Conservation (phyloP, 2,797 vertebrate genomes). For the Tympanoctomys barrerae region DNA sequence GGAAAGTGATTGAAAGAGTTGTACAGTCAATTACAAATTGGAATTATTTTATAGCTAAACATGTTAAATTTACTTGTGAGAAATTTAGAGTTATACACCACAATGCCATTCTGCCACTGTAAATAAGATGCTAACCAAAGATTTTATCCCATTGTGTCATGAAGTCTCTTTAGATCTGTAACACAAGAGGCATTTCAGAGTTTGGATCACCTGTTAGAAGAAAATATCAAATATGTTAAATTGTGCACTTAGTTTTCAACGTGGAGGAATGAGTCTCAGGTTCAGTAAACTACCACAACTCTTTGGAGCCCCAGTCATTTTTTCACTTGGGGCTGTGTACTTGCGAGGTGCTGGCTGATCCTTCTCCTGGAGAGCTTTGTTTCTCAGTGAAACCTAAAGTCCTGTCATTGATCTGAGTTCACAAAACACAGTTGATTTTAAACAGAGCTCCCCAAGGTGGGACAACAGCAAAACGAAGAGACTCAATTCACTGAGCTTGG, state of each 20-base stretch:
- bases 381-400: constrained; percentile 69
- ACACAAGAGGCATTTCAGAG: constrained; percentile 55
- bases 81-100: constrained; percentile 61
- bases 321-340: constrained; percentile 12
- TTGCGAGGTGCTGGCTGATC: not conserved
- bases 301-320: not conserved
- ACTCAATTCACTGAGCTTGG: constrained; percentile 70
- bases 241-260: constrained; percentile 45
- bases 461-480: constrained; percentile 63
- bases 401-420: constrained; percentile 59
- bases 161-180: constrained; percentile 43
- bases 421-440: constrained; percentile 74
- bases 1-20: not conserved
- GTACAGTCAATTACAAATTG: not conserved
- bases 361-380: constrained; percentile 66
- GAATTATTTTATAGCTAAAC: constrained; percentile 11
- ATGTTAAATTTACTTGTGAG: constrained; percentile 63
- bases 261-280: not conserved
- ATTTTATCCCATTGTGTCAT: constrained; percentile 53
- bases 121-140: constrained; percentile 25
- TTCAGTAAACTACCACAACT: not conserved
- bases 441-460: constrained; percentile 59
- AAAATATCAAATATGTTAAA: constrained; percentile 62
- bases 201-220: constrained; percentile 45
- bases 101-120: constrained; percentile 11